Base-by-base conservation (phyloP, 2,888 invertebrate species). In the Leptinotarsa peninsularis region DNA sequence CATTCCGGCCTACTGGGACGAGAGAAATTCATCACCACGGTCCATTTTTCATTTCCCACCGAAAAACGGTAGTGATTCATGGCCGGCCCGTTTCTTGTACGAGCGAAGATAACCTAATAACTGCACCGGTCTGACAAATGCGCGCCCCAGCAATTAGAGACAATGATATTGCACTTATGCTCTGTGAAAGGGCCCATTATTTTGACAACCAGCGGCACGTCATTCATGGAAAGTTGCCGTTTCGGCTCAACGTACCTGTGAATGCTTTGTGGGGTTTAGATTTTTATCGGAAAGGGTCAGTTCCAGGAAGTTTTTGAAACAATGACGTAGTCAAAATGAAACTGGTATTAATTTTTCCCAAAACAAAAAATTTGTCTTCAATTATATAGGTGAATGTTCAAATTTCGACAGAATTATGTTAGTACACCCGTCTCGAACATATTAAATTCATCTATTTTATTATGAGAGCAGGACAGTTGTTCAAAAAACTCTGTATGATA, bases 101-200 rank as follows among this genome's bases (percentile, higher is more conserved):
- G 54, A 33, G 54, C 67, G 54, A 72, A 72, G 72, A 66, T 72
- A 66, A 66, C 67, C 54, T 72, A 67, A 67, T 72, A 72, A 72
- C 67, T 73, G 75, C 68, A 70, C 72, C 18, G 79, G 75, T 73
- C 82, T 83, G 82, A 83, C 82, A 81, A 82, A 83, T 82, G 83
- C 77, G 78, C 81, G 79, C 81, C 82, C 82, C 82, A 80, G 79
- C 83, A 84, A 84, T 83, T 84, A 83, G 81, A 81, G 81, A 81
- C 84, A 82, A 83, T 84, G 84, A 84, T 83, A 83, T 82, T 84
- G 84, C 83, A 83, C 81, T 84, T 84, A 81, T 83, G 78, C 78
- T 76, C 78, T 74, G 76, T 78, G 72, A 80, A 81, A 78, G 78
- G 74, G 79, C 77, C 82, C 81, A 82, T 82, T 83, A 82, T 80